Evolutionary conservation across 2,888 invertebrate species (phyloP), one percentile per base, ranked within the genome.

Genomic region (Allacma fusca): DNA sequence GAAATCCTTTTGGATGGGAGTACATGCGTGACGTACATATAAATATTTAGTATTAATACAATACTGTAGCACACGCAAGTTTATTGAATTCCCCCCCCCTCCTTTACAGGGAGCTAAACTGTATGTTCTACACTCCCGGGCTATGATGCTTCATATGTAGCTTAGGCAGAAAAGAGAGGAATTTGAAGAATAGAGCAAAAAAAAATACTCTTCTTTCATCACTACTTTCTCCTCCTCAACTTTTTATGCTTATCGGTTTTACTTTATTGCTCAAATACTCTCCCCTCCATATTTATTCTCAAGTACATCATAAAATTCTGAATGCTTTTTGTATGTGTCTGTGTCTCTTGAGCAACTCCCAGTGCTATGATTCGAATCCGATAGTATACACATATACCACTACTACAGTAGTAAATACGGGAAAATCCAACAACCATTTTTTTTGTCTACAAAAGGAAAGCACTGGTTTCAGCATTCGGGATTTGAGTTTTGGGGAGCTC

Each of bases 241-340:
- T 50, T 50, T 50, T 50, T 50, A 50, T 50, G 19, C 50, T 50
- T 50, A 50, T 50, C 50, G 50, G 50, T 50, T 50, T 50, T 50
- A 50, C 50, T 50, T 50, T 50, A 50, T 50, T 50, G 50, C 50
- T 50, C 19, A 50, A 50, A 50, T 50, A n/a, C 50, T 50, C 50
- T 13, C 19, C 50, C n/a, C 50, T 50, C n/a, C 50, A 50, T 50
- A 50, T 50, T 50, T 50, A 50, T 50, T 50, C 50, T 50, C 50
- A 50, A 50, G 50, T 50, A 50, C 50, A 19, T 50, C 50, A 50
- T 50, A 50, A 50, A 50, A 50, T 50, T 50, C 50, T 50, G 9
- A n/a, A 50, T 50, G 50, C n/a, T 50, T 50, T 16, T 13, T 50
- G 40, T 40, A 13, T 50, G 2, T 50, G 50, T 5, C 34, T 34